phyloP scores from a whole-genome alignment of 2,888 invertebrate genomes.

The Coremacera marginata region DNA sequence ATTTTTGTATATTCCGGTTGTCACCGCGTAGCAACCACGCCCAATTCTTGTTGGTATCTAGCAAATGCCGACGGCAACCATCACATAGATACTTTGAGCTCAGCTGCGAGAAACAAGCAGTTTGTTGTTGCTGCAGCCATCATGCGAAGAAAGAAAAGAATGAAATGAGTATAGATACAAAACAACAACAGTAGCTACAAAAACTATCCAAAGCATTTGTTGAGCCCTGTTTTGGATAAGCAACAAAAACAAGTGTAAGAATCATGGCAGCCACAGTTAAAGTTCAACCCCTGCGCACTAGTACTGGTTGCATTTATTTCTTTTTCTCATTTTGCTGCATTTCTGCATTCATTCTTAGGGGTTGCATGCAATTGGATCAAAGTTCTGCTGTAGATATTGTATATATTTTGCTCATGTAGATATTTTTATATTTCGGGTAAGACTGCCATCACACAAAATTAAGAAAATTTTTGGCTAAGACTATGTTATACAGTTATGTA shows the following conservation, averaged over 20 bases:
- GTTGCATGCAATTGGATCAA: too few relatives aligned
- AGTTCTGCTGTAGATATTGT: too few relatives aligned
- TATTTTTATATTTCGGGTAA: too few relatives aligned
- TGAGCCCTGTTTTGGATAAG: neutral
- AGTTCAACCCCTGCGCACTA: slow-evolving; percentile 20
- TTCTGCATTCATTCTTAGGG: too few relatives aligned
- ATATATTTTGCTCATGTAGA: too few relatives aligned
- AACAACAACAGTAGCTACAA: neutral
- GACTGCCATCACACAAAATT: too few relatives aligned
- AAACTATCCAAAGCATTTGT: neutral
- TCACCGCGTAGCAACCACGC: slow-evolving; percentile 43
- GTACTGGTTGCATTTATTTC: neutral
- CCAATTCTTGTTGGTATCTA: slow-evolving; percentile 40
- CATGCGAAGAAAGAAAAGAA: neutral
- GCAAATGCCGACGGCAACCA: slow-evolving; percentile 56
- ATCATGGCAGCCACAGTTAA: neutral
- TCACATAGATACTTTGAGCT: slow-evolving; percentile 12
- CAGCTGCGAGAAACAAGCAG: slow-evolving; percentile 4
- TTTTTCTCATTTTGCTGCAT: too few relatives aligned
- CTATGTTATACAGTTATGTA: too few relatives aligned
- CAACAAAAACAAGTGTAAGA: neutral
- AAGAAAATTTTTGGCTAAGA: too few relatives aligned
- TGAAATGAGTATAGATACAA: neutral
- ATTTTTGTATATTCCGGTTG: neutral
- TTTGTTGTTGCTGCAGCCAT: neutral